Evolutionary conservation across 2,888 invertebrate genomes (phyloP), one percentile per base, ranked within the genome.

Genomic region (Xestia c-nigrum): DNA sequence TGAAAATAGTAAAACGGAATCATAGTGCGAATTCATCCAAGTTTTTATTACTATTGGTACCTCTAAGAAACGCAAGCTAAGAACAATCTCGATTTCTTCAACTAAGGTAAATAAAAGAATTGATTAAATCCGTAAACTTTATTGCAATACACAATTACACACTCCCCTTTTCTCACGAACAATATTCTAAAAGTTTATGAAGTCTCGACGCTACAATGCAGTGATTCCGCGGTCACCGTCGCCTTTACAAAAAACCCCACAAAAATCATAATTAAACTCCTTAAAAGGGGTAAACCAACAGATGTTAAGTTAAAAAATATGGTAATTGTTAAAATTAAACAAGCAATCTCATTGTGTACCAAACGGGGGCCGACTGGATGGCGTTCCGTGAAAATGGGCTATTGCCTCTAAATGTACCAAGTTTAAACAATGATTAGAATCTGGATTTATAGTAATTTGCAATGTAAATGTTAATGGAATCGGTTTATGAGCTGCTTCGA

Each of bases 391-490:
- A 85, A 92, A 95, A 94, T 93, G 93, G 94, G 92, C 94, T 90
- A 94, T 95, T 92, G 92, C 90, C 91, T 92, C 88, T 90, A 91
- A 95, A 94, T 91, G 93, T 91, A 92, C 90, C 90, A 91, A 93
- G 91, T 92, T 94, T 92, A 93, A 92, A 93, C 93, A 94, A 91
- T 92, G 94, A 94, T 95, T 94, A 93, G 90, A 92, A 95, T 94
- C 94, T 90, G 87, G 92, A 95, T 94, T 95, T 94, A 94, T 92
- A 93, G 91, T 94, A 93, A 95, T 94, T 94, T 93, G 92, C 92
- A 92, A 91, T 91, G 91, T 91, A 92, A 93, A 93, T 92, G 93
- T 89, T 94, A 93, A 93, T 92, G 90, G 91, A 90, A 92, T 91
- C 92, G 89, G 91, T 91, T 92, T 91, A 92, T 89, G 90, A 89